Evolutionary conservation across 1,140 invertebrate species (phyloP).

Genomic region (Aphelinus atriplicis): DNA sequence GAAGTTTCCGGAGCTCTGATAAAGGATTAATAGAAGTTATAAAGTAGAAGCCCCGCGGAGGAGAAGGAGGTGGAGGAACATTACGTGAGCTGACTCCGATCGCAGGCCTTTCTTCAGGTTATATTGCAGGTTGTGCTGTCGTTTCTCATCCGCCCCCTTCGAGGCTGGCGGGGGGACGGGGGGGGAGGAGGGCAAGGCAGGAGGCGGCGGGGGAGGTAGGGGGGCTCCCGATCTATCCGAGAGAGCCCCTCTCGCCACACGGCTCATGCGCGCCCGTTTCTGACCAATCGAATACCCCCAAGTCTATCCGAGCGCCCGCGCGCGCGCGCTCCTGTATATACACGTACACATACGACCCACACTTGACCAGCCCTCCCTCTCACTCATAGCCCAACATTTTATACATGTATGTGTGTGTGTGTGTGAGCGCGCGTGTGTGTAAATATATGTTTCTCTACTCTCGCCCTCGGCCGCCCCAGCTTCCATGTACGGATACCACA

Average conservation of each 20-base stretch:
- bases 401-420: too few species aligned
- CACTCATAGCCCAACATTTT: background rate
- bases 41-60: constrained; percentile 58
- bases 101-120: constrained; percentile 59
- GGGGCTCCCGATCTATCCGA: too few species aligned
- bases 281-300: constrained; percentile 60
- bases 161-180: too few species aligned
- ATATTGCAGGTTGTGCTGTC: constrained; percentile 59
- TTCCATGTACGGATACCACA: too few species aligned
- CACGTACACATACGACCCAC: background rate
- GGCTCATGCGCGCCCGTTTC: constrained; percentile 59
- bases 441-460: too few species aligned
- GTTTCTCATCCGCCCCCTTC: constrained; percentile 58
- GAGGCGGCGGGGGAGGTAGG: too few species aligned
- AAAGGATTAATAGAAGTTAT: constrained; percentile 65
- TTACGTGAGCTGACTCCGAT: constrained; percentile 64
- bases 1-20: constrained; percentile 57
- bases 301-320: constrained; percentile 51
- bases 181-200: too few species aligned
- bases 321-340: constrained; percentile 2
- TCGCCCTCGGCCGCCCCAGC: too few species aligned
- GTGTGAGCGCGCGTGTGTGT: too few species aligned
- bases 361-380: constrained; percentile 42
- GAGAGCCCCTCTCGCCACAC: constrained; percentile 26
- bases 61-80: constrained; percentile 53